Base-by-base conservation (phyloP, 2,888 invertebrate species). In the Volucella bombylans region DNA sequence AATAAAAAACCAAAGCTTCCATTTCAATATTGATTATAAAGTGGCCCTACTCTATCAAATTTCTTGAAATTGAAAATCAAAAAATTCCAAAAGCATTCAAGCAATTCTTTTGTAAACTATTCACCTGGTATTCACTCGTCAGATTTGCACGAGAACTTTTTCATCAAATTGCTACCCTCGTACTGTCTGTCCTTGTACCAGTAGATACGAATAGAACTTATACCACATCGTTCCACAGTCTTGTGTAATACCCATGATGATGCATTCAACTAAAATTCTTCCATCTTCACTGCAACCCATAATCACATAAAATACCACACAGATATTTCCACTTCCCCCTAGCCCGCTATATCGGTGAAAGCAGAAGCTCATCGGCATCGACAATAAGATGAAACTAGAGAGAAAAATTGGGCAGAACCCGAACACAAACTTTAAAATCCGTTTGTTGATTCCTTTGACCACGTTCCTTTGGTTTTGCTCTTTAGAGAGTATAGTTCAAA, bases 391-490 rank as follows among this genome's bases (percentile, higher is more conserved):
- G 79, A 74, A 57, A 74, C 67, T 59, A 67, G 67, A 77, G 72
- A 65, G 57, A 74, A 83, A 74, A 72, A 81, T 76, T 62, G 69
- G n/a, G 68, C 64, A 72, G 81, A 77, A 68, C 47, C 74, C 38
- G 72, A 77, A 65, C 68, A 62, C 57, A 85, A 81, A 85, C 77
- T 85, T 85, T 85, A 85, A 82, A 86, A 82, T 82, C 65, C 86
- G 86, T 87, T 87, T 87, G 86, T 87, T 87, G 86, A 87, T 87
- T 86, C 86, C 86, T 87, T 87, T 87, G 86, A 87, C 87, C 87
- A 87, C 86, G 86, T 86, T 87, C 82, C 85, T 87, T 85, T 86
- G 87, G 87, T 86, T 87, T 86, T 82, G 72, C 76, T 81, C 86
- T 86, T 83, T 87, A 74, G 72, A 85, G 31, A 31, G 77, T 52